phyloP scores from a whole-genome alignment of 2,888 invertebrate species.

The Habroteleia sp. region DNA sequence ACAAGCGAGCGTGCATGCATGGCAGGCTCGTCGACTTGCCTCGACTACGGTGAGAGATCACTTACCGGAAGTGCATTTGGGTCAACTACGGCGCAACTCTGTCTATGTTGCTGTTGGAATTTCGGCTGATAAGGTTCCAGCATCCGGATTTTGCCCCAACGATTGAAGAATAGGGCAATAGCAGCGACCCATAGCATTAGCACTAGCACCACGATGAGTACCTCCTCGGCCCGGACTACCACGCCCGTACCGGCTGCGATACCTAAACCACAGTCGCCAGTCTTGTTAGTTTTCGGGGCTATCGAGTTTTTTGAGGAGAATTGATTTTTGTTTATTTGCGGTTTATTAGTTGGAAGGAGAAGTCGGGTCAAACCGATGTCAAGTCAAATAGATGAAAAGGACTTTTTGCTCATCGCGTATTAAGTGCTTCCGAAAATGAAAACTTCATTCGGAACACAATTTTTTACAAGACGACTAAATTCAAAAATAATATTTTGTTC shows the following conservation, averaged over 20 bases:
- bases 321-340: background rate
- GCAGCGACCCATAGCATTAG: constrained; percentile 94
- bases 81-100: constrained; percentile 78
- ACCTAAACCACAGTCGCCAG: constrained; percentile 29
- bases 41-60: too few species aligned
- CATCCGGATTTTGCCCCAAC: constrained; percentile 97
- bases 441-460: too few species aligned
- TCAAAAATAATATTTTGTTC: too few species aligned
- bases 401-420: too few species aligned
- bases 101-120: constrained; percentile 92
- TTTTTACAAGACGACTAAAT: too few species aligned
- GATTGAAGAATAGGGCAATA: constrained; percentile 94
- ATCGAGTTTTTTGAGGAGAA: background rate
- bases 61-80: constrained; percentile 72
- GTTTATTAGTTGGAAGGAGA: background rate
- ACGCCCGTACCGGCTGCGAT: constrained; percentile 78
- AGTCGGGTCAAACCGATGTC: background rate
- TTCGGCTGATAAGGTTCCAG: constrained; percentile 96
- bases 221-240: constrained; percentile 92
- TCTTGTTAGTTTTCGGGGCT: background rate
- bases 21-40: too few species aligned
- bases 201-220: constrained; percentile 93
- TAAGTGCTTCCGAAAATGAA: too few species aligned
- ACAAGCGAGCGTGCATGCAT: too few species aligned
- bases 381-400: too few species aligned